phyloP scores from a whole-genome alignment of 2,113 vertebrate species.

The Clinocottus analis region DNA sequence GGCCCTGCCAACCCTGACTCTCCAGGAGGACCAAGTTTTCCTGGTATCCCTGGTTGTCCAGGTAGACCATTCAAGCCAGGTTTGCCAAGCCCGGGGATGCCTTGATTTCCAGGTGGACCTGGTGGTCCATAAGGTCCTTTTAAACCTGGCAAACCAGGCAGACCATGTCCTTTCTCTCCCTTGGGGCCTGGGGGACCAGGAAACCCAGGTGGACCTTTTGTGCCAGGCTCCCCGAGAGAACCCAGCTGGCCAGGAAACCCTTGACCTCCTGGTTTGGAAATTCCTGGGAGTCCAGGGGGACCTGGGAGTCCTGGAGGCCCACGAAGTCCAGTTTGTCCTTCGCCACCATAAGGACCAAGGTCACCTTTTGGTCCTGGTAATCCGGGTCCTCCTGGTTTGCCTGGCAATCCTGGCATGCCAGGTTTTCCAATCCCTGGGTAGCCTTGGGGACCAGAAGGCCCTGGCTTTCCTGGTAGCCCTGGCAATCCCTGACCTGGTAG shows the following conservation, averaged over 20 bases:
- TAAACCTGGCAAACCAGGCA: slow-evolving; percentile 90
- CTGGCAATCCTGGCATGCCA: slow-evolving; percentile 81
- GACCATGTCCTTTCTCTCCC: slow-evolving; percentile 90
- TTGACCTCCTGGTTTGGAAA: slow-evolving; percentile 88
- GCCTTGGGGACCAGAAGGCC: slow-evolving; percentile 78
- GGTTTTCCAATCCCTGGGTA: slow-evolving; percentile 82
- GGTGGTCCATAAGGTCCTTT: slow-evolving; percentile 89
- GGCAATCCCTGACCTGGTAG: slow-evolving; percentile 84
- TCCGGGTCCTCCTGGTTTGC: slow-evolving; percentile 80
- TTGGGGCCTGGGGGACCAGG: slow-evolving; percentile 87
- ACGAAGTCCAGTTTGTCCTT: slow-evolving; percentile 75
- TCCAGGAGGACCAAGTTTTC: slow-evolving; percentile 89
- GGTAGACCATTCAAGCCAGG: slow-evolving; percentile 91
- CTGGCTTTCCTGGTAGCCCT: slow-evolving; percentile 78
- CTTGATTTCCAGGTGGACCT: slow-evolving; percentile 87
- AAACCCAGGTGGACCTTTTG: slow-evolving; percentile 87
- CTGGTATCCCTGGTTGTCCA: slow-evolving; percentile 88
- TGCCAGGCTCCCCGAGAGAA: slow-evolving; percentile 89
- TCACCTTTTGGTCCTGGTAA: slow-evolving; percentile 77
- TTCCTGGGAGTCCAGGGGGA: slow-evolving; percentile 83
- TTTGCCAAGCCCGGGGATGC: slow-evolving; percentile 89
- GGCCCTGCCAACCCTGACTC: slow-evolving; percentile 86
- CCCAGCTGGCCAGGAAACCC: slow-evolving; percentile 92
- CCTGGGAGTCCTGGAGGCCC: slow-evolving; percentile 80
- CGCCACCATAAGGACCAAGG: slow-evolving; percentile 73